Conservation (phyloP, 2,888 invertebrate species). For the Melinaea marsaeus region DNA sequence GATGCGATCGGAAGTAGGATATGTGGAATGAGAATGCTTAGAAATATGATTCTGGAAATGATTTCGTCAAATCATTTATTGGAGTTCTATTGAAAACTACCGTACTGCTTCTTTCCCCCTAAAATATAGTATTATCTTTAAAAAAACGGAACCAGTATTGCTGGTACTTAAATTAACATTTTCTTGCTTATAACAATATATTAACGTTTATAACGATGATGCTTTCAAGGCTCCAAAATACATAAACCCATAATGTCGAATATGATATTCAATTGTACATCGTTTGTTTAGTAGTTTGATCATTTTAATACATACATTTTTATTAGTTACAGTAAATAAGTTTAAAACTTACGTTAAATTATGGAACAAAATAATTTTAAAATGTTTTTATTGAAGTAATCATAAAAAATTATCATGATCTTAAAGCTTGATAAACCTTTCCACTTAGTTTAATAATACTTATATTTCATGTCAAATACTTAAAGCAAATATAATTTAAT, state of each 20-base stretch:
- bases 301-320: slow-evolving; percentile 41
- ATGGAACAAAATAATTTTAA: too few relatives aligned
- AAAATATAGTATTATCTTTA: slow-evolving; percentile 25
- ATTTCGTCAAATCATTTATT: slow-evolving; percentile 85
- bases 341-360: too few relatives aligned
- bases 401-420: too few relatives aligned
- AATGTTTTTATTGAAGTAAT: too few relatives aligned
- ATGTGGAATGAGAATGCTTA: slow-evolving; percentile 84
- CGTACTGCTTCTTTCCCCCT: slow-evolving; percentile 76
- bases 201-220: slow-evolving; percentile 75
- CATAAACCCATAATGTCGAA: slow-evolving; percentile 82
- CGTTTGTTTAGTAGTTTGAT: slow-evolving; percentile 67
- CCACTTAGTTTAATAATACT: too few relatives aligned
- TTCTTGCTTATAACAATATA: background rate
- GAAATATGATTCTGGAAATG: slow-evolving; percentile 85
- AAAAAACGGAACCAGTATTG: too few relatives aligned
- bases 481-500: too few relatives aligned
- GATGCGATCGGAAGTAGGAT: slow-evolving; percentile 83
- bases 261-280: slow-evolving; percentile 82
- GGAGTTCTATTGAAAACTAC: slow-evolving; percentile 74
- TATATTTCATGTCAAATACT: too few relatives aligned
- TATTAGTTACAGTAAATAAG: background rate
- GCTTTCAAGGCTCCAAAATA: slow-evolving; percentile 80
- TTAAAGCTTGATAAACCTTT: too few relatives aligned
- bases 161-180: too few relatives aligned